Conservation (phyloP, 2,888 invertebrate genomes). For the Melanostoma scalare region DNA sequence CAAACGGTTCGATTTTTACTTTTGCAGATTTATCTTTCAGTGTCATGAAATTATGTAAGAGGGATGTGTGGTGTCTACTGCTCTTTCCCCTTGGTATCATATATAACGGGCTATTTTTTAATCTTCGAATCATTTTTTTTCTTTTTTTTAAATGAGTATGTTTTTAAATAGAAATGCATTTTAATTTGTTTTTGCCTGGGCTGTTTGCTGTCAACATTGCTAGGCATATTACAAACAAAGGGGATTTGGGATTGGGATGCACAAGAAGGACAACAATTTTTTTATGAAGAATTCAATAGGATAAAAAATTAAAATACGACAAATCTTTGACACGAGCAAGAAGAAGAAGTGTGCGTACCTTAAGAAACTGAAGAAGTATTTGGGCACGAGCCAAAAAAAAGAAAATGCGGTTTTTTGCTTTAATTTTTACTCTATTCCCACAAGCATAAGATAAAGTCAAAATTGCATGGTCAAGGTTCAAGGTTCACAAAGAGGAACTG, state of each 20-base stretch:
- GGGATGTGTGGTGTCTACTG: not conserved
- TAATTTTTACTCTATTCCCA: not conserved
- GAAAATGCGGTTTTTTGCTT: not conserved
- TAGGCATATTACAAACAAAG: conserved; percentile 23
- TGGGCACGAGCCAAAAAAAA: conserved; percentile 23
- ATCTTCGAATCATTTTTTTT: conserved; percentile 51
- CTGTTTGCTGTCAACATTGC: conserved; percentile 49
- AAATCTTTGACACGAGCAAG: conserved; percentile 38
- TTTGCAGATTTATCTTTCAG: conserved; percentile 22
- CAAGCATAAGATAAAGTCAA: no score
- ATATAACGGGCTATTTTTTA: conserved; percentile 72
- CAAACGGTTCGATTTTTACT: conserved; percentile 59
- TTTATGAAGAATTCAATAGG: conserved; percentile 52
- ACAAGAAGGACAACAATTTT: conserved; percentile 70
- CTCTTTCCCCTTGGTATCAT: not conserved
- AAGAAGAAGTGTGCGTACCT: conserved; percentile 28
- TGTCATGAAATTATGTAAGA: conserved; percentile 31
- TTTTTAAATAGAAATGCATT: conserved; percentile 35
- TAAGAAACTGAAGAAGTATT: conserved; percentile 10
- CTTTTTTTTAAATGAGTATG: conserved; percentile 10
- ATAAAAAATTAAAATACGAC: conserved; percentile 1
- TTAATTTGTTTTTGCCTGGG: conserved; percentile 12
- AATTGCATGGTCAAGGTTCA: no score
- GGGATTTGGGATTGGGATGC: conserved; percentile 2
- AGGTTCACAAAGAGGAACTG: no score